Conservation (phyloP, 2,888 invertebrate genomes). For the Torymus texanus region DNA sequence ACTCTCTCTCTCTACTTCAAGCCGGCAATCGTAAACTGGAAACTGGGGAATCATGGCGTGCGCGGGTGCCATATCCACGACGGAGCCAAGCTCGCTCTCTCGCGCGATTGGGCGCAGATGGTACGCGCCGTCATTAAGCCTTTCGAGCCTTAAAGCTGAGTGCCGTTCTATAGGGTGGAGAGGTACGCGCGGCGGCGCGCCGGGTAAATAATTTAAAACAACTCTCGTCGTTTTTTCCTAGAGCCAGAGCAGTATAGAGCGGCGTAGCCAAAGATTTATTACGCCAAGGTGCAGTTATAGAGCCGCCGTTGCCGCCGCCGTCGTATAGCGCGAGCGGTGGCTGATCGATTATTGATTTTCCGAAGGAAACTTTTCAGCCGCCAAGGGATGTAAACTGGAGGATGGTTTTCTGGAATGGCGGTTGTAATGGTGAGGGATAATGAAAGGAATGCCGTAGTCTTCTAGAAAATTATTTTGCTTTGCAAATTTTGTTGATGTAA, state of each 20-base stretch:
- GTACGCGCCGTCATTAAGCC: constrained; percentile 61
- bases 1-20: constrained; percentile 3
- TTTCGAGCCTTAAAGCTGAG: constrained; percentile 56
- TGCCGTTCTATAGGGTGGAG: constrained; percentile 38
- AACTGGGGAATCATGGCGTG: constrained; percentile 64
- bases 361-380: constrained; percentile 16
- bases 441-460: too few relatives aligned
- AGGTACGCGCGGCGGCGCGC: neutral
- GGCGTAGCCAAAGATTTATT: constrained; percentile 52
- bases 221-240: constrained; percentile 31
- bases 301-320: neutral
- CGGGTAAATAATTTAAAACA: constrained; percentile 55
- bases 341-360: constrained; percentile 57
- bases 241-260: neutral
- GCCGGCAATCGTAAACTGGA: constrained; percentile 64
- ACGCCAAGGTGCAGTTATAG: constrained; percentile 12
- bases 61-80: constrained; percentile 59
- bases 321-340: too few relatives aligned
- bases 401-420: too few relatives aligned
- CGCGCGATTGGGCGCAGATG: constrained; percentile 68
- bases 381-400: neutral
- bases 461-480: too few relatives aligned
- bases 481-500: too few relatives aligned
- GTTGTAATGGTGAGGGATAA: too few relatives aligned
- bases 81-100: constrained; percentile 50